Base-by-base conservation (phyloP, 2,797 vertebrate species). In the Enteromius fasciolatus region DNA sequence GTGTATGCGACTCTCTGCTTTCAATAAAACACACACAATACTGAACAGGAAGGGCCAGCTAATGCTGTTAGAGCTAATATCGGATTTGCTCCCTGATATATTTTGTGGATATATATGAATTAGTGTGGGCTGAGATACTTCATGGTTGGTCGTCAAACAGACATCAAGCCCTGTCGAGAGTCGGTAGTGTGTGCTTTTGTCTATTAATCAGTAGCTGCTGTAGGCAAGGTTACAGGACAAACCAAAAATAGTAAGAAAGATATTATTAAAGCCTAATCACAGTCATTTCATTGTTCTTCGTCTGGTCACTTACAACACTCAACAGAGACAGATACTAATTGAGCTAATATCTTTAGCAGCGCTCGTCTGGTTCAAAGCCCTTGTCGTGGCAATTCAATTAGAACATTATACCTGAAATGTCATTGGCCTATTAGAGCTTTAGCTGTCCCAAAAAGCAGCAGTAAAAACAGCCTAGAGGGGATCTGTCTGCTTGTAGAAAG, bases 401-500 rank as follows among this genome's bases (percentile, higher is more conserved):
- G 79, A 81, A 82, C 36, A 23, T 68, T 74, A 75, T 69, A 85
- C 76, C 80, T 78, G 80, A 88, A 90, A 89, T 87, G 87, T 78
- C 86, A 78, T 33, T 41, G 70, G 78, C 70, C 78, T 83, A 83
- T 90, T 88, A 87, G 63, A 80, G 75, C 63, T 68, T 72, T 41
- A 54, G 48, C 67, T 41, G 48, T 78, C 61, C 46, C 52, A 36
- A 76, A 18, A 81, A 76, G 28, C 76, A 28, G 17, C 15, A 78
- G n/a, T 67, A 80, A 80, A 64, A 82, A 63, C 63, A 66, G 70
- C 64, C 88, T 76, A 8, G 61, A 85, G 86, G 87, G 72, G 36
- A 63, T 78, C 61, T 23, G 39, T 84, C 63, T 75, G 59, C 79
- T 69, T 10, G 31, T 18, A 39, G 33, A 80, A 80, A 72, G 64